These are phyloP conservation scores for Orthochromis indermauri DNA, from an alignment of 2,113 vertebrate genomes.

Conservation along the genomic window DNA sequence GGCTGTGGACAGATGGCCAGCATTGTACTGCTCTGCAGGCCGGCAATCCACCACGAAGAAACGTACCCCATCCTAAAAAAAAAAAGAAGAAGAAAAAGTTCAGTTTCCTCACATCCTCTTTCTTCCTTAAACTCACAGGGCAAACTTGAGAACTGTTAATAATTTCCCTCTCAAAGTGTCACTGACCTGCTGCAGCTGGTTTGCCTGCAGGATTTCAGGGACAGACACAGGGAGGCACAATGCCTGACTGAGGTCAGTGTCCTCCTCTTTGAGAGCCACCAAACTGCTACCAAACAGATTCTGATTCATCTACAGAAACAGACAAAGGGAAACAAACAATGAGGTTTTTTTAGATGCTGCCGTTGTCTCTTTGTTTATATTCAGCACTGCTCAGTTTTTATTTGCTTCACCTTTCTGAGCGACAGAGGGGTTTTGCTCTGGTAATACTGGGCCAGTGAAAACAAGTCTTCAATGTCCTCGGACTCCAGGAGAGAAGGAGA, in stretches of 20 bases:
- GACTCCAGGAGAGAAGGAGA: slow-evolving; percentile 84
- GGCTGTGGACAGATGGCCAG: slow-evolving; percentile 94
- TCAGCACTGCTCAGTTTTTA: background rate
- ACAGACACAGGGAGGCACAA: slow-evolving; percentile 92
- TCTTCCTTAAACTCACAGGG: background rate
- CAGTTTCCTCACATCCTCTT: background rate
- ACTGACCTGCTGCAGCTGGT: slow-evolving; percentile 90
- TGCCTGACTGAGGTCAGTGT: slow-evolving; percentile 92
- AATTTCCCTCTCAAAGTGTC: background rate
- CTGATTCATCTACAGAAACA: slow-evolving; percentile 83
- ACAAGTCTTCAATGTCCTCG: slow-evolving; percentile 92
- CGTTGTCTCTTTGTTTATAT: background rate
- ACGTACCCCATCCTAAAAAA: slow-evolving; percentile 86
- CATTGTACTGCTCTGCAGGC: slow-evolving; percentile 97
- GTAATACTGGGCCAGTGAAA: slow-evolving; percentile 94
- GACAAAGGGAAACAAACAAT: background rate
- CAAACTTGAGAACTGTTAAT: background rate
- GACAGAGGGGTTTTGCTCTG: slow-evolving; percentile 95
- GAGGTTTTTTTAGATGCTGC: background rate
- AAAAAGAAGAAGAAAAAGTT: accelerated
- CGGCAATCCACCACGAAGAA: slow-evolving; percentile 98
- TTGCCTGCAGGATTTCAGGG: slow-evolving; percentile 96
- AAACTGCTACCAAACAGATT: slow-evolving; percentile 94
- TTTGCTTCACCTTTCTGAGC: slow-evolving; percentile 83
- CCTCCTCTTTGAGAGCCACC: slow-evolving; percentile 92